phyloP scores from a whole-genome alignment of 2,888 invertebrate species.

The Frankliniella intonsa region DNA sequence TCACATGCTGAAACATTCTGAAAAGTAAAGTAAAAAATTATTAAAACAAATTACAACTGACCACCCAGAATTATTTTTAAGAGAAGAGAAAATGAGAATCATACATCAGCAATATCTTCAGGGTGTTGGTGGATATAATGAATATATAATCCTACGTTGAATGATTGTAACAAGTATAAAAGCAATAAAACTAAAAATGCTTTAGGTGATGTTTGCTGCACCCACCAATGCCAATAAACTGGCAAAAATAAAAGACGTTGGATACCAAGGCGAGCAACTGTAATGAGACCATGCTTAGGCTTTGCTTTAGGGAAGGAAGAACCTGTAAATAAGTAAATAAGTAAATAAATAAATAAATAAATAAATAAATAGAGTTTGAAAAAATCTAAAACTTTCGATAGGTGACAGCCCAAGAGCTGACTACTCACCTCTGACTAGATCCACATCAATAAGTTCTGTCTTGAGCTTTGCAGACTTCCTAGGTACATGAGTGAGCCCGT shows the following conservation, averaged over 20 bases:
- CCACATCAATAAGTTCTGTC: conserved; percentile 92
- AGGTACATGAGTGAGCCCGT: conserved; percentile 76
- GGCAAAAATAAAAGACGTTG: conserved; percentile 79
- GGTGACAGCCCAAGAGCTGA: background rate
- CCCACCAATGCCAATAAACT: conserved; percentile 83
- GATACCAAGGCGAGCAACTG: conserved; percentile 77
- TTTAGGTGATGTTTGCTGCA: conserved; percentile 74
- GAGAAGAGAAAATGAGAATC: conserved; percentile 39
- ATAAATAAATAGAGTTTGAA: conserved; percentile 28
- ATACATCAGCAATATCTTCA: conserved; percentile 49
- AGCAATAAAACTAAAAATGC: conserved; percentile 69
- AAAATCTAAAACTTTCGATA: background rate
- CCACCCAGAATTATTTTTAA: conserved; percentile 25
- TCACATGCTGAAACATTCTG: conserved; percentile 62
- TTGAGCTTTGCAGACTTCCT: conserved; percentile 75
- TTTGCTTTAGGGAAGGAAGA: conserved; percentile 95
- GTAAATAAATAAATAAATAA: conserved; percentile 6
- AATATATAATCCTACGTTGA: conserved; percentile 58
- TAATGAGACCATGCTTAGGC: conserved; percentile 83
- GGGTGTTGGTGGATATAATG: conserved; percentile 38
- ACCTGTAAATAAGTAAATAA: conserved; percentile 52
- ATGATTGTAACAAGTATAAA: conserved; percentile 71
- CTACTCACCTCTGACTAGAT: conserved; percentile 82
- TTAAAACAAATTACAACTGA: conserved; percentile 16
- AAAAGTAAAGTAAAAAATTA: conserved; percentile 37